Conservation (phyloP, 2,113 vertebrate species). For the Callithrix jacchus region DNA sequence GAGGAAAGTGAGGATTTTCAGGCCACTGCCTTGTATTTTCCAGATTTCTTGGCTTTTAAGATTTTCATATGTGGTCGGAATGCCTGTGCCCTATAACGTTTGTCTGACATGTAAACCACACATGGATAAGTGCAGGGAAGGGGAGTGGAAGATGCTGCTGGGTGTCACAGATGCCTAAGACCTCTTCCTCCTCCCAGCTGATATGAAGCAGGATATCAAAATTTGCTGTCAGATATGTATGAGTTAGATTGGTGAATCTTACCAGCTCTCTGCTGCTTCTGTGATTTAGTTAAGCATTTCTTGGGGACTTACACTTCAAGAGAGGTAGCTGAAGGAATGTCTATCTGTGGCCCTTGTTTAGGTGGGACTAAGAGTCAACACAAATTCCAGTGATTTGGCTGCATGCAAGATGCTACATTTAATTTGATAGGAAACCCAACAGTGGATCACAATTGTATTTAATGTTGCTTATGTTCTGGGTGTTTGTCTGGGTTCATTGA, state of each 20-base stretch:
- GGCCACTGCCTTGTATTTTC: conserved; percentile 45
- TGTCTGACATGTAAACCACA: not conserved
- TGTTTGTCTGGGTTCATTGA: conserved; percentile 27
- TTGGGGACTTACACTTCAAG: not conserved
- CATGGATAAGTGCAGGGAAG: not conserved
- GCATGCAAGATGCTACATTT: not conserved
- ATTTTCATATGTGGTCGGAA: conserved; percentile 58
- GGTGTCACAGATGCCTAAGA: not conserved
- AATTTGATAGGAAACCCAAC: not conserved
- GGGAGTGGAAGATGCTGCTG: not conserved
- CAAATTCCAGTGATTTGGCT: conserved; percentile 26
- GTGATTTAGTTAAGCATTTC: not conserved
- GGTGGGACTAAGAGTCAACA: not conserved
- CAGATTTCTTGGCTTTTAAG: conserved; percentile 42
- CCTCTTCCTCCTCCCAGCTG: not conserved
- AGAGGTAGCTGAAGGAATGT: not conserved
- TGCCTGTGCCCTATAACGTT: not conserved
- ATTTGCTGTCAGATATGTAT: not conserved
- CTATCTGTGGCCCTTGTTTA: not conserved
- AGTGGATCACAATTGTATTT: not conserved
- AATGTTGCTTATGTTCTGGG: not conserved
- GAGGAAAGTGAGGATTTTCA: conserved; percentile 56
- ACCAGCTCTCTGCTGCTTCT: not conserved
- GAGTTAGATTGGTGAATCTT: not conserved
- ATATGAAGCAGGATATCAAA: not conserved